phyloP scores from a whole-genome alignment of 2,888 invertebrate genomes.

The Phasia obesa region DNA sequence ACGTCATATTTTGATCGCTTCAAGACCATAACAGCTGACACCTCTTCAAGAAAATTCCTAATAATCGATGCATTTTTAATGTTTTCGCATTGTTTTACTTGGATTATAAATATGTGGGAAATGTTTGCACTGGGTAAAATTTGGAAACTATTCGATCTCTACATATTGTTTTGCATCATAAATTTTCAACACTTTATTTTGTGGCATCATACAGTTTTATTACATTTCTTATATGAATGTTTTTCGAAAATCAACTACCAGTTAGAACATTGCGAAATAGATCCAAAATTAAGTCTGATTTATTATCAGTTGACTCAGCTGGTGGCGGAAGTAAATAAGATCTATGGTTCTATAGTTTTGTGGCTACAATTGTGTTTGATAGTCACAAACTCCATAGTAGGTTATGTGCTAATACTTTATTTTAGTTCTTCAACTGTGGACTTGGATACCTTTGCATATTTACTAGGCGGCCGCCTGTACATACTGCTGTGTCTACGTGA shows the following conservation, averaged over 20 bases:
- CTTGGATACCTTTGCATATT: slow-evolving; percentile 14
- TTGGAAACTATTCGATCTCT: slow-evolving; percentile 11
- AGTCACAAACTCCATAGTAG: slow-evolving; percentile 48
- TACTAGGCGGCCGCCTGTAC: slow-evolving; percentile 47
- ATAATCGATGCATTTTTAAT: slow-evolving; percentile 5
- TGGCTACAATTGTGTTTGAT: slow-evolving; percentile 46
- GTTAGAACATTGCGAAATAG: slow-evolving; percentile 10
- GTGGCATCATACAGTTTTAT: slow-evolving; percentile 31
- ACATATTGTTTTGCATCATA: slow-evolving; percentile 21
- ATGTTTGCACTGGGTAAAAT: background rate
- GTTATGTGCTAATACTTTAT: slow-evolving; percentile 30
- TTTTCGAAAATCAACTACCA: slow-evolving; percentile 55
- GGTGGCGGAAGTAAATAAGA: slow-evolving; percentile 20
- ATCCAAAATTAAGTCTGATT: slow-evolving; percentile 53
- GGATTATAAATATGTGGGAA: background rate
- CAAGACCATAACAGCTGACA: background rate
- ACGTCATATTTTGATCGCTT: slow-evolving; percentile 46
- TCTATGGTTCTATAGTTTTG: slow-evolving; percentile 17
- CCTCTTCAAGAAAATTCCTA: slow-evolving; percentile 42
- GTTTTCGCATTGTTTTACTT: background rate
- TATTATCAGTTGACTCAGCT: slow-evolving; percentile 35
- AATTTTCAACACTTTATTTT: slow-evolving; percentile 36
- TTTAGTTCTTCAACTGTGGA: background rate
- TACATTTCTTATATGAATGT: slow-evolving; percentile 39
- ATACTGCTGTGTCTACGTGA: slow-evolving; percentile 32